These are phyloP conservation scores for Hoplodrina blanda DNA, from an alignment of 2,888 invertebrate species.

Conservation along the genomic window DNA sequence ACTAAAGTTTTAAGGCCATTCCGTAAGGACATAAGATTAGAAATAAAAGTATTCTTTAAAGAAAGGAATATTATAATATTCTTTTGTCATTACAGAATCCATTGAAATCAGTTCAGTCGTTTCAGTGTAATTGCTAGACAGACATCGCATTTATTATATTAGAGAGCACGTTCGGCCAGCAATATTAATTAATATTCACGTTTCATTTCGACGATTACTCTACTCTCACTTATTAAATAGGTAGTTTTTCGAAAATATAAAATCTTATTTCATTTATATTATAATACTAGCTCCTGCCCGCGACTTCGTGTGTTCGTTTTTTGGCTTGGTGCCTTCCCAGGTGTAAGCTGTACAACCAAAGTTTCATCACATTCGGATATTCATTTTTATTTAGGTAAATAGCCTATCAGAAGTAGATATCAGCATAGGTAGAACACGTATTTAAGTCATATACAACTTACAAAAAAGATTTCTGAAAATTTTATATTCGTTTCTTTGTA, in stretches of 20 bases:
- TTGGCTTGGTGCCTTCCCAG: too few relatives aligned
- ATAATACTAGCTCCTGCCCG: neutral
- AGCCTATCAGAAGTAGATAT: too few relatives aligned
- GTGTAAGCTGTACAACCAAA: too few relatives aligned
- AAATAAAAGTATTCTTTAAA: neutral
- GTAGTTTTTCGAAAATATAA: constrained; percentile 12
- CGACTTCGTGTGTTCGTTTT: too few relatives aligned
- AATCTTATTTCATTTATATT: neutral
- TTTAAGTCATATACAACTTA: neutral
- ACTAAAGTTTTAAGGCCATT: too few relatives aligned
- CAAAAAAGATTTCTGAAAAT: neutral
- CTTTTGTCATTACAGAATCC: neutral
- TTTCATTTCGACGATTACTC: constrained; percentile 17
- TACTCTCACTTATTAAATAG: constrained; percentile 7
- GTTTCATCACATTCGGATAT: too few relatives aligned
- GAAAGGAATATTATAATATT: neutral
- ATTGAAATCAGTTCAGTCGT: constrained; percentile 23
- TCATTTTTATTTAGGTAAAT: too few relatives aligned
- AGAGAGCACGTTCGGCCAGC: neutral
- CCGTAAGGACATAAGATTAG: too few relatives aligned
- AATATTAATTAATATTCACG: constrained; percentile 35
- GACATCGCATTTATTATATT: constrained; percentile 16
- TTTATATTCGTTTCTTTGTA: too few relatives aligned
- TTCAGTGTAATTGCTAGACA: constrained; percentile 21
- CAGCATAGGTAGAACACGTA: too few relatives aligned